Conservation (phyloP, 2,888 invertebrate genomes). For the Bibio marci region DNA sequence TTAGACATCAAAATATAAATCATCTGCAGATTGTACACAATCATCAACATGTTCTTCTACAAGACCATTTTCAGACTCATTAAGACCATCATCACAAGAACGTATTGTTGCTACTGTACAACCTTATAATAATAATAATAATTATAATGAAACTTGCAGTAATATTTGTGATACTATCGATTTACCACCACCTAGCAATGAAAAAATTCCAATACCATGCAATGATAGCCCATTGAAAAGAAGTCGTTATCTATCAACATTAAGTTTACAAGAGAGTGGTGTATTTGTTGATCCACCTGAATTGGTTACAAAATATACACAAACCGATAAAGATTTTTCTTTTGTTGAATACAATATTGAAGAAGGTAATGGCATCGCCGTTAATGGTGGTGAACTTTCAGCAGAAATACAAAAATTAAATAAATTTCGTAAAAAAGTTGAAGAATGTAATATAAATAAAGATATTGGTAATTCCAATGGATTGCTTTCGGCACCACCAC, state of each 20-base stretch:
- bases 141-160: constrained; percentile 3
- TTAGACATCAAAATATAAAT: neutral
- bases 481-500: too few relatives aligned
- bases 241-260: constrained; percentile 21
- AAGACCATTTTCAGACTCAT: too few relatives aligned
- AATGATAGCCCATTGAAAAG: constrained; percentile 8
- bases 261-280: constrained; percentile 52
- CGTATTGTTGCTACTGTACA: constrained; percentile 47
- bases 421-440: constrained; percentile 42
- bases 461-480: constrained; percentile 5
- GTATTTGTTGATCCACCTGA: constrained; percentile 40
- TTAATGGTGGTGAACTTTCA: constrained; percentile 36
- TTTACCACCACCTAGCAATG: too few relatives aligned
- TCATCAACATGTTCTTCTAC: constrained; percentile 14
- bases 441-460: constrained; percentile 31
- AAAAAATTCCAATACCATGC: too few relatives aligned
- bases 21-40: constrained; percentile 6
- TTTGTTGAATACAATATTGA: constrained; percentile 27
- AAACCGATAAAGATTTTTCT: constrained; percentile 40
- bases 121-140: constrained; percentile 33
- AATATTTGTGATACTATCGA: constrained; percentile 5
- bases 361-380: constrained; percentile 21
- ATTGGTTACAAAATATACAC: constrained; percentile 21
- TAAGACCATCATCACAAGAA: constrained; percentile 14
- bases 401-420: constrained; percentile 46